Evolutionary conservation across 2,797 vertebrate genomes (phyloP), one percentile per base, ranked within the genome.

Genomic region (Myiotriccus ornatus): DNA sequence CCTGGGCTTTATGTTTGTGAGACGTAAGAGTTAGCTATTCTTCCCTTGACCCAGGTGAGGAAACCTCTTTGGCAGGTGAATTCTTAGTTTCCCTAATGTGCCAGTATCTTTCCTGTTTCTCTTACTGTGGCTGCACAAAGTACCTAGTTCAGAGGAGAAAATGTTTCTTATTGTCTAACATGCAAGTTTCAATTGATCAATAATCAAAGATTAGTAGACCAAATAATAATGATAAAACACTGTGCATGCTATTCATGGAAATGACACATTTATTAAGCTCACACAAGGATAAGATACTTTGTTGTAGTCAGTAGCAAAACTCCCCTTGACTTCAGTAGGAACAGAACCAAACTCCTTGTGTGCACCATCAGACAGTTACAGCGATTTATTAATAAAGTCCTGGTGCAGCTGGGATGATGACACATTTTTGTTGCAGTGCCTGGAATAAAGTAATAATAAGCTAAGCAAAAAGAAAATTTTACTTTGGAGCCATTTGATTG

Each of bases 381-480:
- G 41, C 3, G 32, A 75, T 86, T 84, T 84, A 43, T 88, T 91
- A 62, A 39, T 34, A 79, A 90, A 91, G 24, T 25, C 17, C 53
- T 65, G 35, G 3, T 20, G 18, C 87, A 84, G 39, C 60, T 95
- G 78, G 65, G 73, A 82, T 53, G 57, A 93, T 93, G 78, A 85
- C 56, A 84, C 43, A 60, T 94, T 95, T 97, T 84, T 95, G 43
- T 82, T 87, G 37, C 32, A 34, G 55, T 93, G 37, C 56, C 43
- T 93, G 62, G 63, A 87, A 93, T 89, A 77, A 94, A 94, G 37
- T 73, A 89, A 78, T 78, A 96, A 47, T 76, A 75, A 91, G 14
- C 50, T 91, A 71, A 69, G 24, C 62, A 50, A 69, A 81, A 81
- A 76, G 68, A 85, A 75, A 81, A 65, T 78, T 84, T 93, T 74